Base-by-base conservation (phyloP, 2,888 invertebrate species). In the Tribolium freemani region DNA sequence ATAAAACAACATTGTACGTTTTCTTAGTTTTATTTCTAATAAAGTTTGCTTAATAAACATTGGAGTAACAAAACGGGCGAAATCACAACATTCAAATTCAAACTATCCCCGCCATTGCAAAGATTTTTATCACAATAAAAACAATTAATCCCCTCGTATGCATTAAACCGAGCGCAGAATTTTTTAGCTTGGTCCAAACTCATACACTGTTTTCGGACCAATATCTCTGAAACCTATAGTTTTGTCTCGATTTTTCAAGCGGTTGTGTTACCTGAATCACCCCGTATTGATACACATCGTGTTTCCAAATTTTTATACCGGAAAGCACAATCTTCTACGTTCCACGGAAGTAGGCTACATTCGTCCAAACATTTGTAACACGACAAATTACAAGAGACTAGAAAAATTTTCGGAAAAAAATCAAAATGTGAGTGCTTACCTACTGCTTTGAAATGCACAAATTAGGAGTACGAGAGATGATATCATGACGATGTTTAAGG, bases 161-260 rank as follows among this genome's bases (percentile, higher is more conserved):
- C n/a, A 11, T 50, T 63, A 38, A 63, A 63, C 50, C 50, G 50
- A 0, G 30, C 11, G n/a, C 63, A 63, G 16, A 63, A 63, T 31
- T 5, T 63, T 16, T 30, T 13, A 1, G 63, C 63, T 31, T 63
- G 63, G 4, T 11, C 9, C 1, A 21, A 10, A 21, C 63, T 50
- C 63, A 63, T 63, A 11, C 63, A 63, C 38, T 63, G 63, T 63
- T 63, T 63, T 50, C 63, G 21, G 6, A 11, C 31, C 5, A 63
- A 11, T n/a, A 5, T n/a, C 6, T 60, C 46, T 60, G 48, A 21
- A 60, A 60, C 9, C 21, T 2, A 21, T 20, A 1, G 4, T n/a
- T 38, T 38, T 38, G 5, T 38, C 26, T 26, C 26, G 3, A 5
- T 48, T 48, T 48, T 10, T 45, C 11, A 45, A 45, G 45, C 45